Percentiles rank a stretch among this genome's conserved stretches.
Evolutionary conservation across 2,888 invertebrate genomes (phyloP).

Genomic region (Epistrophella euchroma): DNA sequence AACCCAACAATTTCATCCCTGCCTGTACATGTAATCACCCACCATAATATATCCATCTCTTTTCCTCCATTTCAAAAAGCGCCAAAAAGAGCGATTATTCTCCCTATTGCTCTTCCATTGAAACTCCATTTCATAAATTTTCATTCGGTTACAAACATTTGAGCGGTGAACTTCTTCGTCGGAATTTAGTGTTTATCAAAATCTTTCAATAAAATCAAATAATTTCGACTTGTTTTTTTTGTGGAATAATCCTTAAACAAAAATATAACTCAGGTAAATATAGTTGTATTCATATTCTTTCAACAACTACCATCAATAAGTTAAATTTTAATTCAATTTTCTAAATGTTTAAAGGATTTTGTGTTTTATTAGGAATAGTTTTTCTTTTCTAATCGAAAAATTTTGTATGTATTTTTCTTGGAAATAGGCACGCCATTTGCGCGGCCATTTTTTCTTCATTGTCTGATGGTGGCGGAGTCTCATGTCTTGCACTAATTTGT

Average conservation of each 20-base stretch:
- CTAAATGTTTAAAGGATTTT: background rate
- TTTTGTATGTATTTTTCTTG: slow-evolving; percentile 45
- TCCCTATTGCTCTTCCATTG: slow-evolving; percentile 64
- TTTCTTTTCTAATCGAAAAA: slow-evolving; percentile 3
- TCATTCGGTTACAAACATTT: slow-evolving; percentile 67
- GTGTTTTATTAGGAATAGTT: background rate
- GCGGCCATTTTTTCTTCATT: slow-evolving; percentile 74
- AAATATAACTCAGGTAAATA: slow-evolving; percentile 64
- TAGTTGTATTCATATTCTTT: background rate
- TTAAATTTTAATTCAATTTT: background rate
- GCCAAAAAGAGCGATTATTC: slow-evolving; percentile 69
- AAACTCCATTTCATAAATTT: slow-evolving; percentile 55
- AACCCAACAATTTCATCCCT: background rate
- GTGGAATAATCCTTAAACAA: slow-evolving; percentile 49
- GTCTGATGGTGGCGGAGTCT: slow-evolving; percentile 58
- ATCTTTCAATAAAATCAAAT: slow-evolving; percentile 14
- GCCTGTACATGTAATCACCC: slow-evolving; percentile 19
- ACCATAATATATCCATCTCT: slow-evolving; percentile 9
- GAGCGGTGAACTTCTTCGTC: slow-evolving; percentile 50
- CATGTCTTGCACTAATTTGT: background rate
- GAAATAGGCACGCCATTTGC: slow-evolving; percentile 73
- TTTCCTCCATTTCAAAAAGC: slow-evolving; percentile 47
- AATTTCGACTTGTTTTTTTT: slow-evolving; percentile 33
- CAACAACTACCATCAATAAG: background rate
- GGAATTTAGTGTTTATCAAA: slow-evolving; percentile 55